Conservation (phyloP, 2,113 vertebrate genomes). For the Spizaetus ornatus region DNA sequence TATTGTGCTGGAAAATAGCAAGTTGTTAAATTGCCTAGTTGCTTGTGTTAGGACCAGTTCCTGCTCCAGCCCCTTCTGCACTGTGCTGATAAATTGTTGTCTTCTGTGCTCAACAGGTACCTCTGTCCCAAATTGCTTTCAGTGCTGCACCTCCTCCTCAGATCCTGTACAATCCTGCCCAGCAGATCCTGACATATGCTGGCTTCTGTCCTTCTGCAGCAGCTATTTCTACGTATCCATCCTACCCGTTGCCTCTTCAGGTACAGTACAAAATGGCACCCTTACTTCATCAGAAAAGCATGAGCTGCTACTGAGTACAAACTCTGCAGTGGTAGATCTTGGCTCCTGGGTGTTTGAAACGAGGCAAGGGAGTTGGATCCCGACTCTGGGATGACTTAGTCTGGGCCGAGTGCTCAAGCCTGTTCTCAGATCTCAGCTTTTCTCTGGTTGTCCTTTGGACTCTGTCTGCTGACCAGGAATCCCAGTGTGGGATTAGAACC, state of each 20-base stretch:
- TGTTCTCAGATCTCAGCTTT: background rate
- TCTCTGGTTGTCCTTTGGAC: background rate
- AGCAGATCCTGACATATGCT: slow-evolving; percentile 84
- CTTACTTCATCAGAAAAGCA: background rate
- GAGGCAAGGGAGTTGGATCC: background rate
- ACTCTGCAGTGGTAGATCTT: background rate
- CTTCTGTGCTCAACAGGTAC: slow-evolving; percentile 71
- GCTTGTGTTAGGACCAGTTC: background rate
- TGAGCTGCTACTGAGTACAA: background rate
- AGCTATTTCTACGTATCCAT: slow-evolving; percentile 80
- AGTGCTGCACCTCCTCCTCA: slow-evolving; percentile 79
- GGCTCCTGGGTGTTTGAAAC: background rate
- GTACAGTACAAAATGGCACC: slow-evolving; percentile 59
- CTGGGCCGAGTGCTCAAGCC: background rate
- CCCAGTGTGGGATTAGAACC: background rate
- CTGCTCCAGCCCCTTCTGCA: background rate
- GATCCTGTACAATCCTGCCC: slow-evolving; percentile 87
- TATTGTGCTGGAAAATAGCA: background rate
- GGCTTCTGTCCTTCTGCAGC: slow-evolving; percentile 80
- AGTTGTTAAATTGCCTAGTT: background rate
- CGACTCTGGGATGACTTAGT: background rate
- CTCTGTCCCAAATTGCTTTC: slow-evolving; percentile 71
- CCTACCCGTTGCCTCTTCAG: slow-evolving; percentile 86
- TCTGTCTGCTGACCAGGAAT: background rate
- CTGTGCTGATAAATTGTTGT: background rate